Evolutionary conservation across 2,888 invertebrate species (phyloP), one percentile per base, ranked within the genome.

Genomic region (Elgonia sp.): DNA sequence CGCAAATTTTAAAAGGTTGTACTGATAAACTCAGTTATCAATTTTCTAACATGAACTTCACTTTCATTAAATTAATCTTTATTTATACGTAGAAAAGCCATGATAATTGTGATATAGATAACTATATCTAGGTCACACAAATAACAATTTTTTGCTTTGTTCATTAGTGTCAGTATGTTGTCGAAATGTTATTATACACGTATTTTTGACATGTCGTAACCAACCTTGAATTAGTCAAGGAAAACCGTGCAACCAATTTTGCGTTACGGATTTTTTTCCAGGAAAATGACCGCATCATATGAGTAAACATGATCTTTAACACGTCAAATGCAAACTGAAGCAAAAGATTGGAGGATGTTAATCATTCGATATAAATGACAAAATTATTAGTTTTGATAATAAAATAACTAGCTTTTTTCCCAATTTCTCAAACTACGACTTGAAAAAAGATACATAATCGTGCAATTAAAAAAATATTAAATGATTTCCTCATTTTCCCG

Each of bases 71-170:
- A 60, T 67, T 73, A 75, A 75, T 80, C 85, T 79, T 40, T 6
- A 37, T 14, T 46, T 40, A 12, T 57, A 67, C 50, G 75, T 69
- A 81, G 85, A 62, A 81, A 73, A 80, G 39, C 42, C 60, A 69
- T 81, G 76, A 82, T 82, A 77, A 82, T 82, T 82, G 42, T 62
- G 75, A 72, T 65, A 50, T 40, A 39, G 86, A 86, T 86, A 82
- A 73, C 73, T 67, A 63, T 63, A 86, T 82, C 57, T 77, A 76
- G 86, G 86, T 86, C 81, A 70, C 57, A 53, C 16, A 60, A 80
- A 81, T 76, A 81, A 81, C 75, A 73, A 60, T 79, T 79, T 84
- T 79, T 76, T 72, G 62, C 50, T 8, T 5, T 40, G 37, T 18
- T 73, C 37, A 6, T 29, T 57, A 42, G 9, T 37, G 67, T 40